Evolutionary conservation across 2,113 vertebrate genomes (phyloP).

Genomic region (Proteles cristata): DNA sequence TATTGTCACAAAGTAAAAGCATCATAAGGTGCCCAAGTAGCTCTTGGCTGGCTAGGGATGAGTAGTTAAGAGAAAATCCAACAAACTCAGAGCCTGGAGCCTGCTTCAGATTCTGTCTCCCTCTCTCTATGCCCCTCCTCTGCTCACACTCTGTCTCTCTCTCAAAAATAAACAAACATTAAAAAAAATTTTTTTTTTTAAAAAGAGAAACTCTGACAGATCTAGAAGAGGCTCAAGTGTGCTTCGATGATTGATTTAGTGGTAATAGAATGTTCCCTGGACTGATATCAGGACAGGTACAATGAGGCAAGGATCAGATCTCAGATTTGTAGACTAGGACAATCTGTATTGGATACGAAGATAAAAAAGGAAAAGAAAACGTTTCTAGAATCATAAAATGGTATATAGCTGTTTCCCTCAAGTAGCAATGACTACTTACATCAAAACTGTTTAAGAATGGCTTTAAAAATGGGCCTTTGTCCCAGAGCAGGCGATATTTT

Average conservation of each 20-base stretch:
- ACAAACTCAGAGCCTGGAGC: no score
- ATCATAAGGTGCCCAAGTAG: neutral
- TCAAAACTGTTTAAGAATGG: neutral
- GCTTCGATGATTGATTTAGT: neutral
- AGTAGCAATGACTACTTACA: neutral
- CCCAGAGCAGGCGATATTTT: conserved; percentile 29
- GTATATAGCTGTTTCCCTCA: neutral
- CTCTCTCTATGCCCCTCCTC: no score
- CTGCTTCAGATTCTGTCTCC: no score
- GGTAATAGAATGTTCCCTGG: neutral
- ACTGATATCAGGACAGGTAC: neutral
- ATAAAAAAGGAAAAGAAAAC: neutral
- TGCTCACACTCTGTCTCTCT: no score
- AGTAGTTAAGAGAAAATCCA: neutral
- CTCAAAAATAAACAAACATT: no score
- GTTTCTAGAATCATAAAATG: neutral
- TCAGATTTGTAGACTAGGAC: neutral
- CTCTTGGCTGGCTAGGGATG: neutral
- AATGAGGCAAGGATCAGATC: neutral
- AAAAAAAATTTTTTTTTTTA: no score
- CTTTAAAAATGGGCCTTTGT: conserved; percentile 28
- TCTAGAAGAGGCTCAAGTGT: neutral
- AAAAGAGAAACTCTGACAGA: neutral
- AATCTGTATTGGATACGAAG: neutral
- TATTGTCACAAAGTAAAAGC: neutral